Evolutionary conservation across 2,888 invertebrate species (phyloP).

Genomic region (Dicycla oo): DNA sequence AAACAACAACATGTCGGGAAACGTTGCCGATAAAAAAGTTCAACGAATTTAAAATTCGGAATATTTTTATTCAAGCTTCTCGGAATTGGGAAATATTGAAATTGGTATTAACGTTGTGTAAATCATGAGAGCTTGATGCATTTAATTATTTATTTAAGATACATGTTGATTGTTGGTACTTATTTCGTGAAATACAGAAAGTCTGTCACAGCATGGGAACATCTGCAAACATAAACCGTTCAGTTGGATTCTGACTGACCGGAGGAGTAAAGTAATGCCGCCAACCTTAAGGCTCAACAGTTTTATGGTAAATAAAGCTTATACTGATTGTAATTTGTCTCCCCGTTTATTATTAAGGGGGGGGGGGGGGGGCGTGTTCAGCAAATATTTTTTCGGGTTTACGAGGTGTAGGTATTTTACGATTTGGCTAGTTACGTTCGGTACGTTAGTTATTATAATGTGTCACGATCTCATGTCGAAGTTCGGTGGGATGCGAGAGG

Average conservation of each 20-base stretch:
- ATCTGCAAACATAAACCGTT: background rate
- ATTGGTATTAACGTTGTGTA: background rate
- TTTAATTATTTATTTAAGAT: background rate
- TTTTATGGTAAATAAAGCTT: background rate
- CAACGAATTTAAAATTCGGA: background rate
- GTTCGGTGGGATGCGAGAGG: conserved; percentile 63
- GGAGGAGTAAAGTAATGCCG: background rate
- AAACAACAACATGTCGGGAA: background rate
- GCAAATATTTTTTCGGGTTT: conserved; percentile 13
- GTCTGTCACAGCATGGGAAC: no score
- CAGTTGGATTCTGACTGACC: background rate
- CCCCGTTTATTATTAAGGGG: background rate
- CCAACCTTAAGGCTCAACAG: background rate
- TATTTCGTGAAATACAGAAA: background rate
- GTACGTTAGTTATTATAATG: conserved; percentile 51
- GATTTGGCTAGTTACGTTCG: conserved; percentile 22
- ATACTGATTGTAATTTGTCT: background rate
- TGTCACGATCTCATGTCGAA: conserved; percentile 69
- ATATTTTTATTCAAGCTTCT: background rate
- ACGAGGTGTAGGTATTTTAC: conserved; percentile 5
- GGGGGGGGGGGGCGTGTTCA: no score
- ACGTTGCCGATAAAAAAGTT: background rate
- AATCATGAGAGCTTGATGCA: background rate
- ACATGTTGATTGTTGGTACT: background rate
- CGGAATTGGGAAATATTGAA: background rate